Conservation (phyloP, 30 jellyfish, hydroid and myxozoan genomes). For the Chironex yamaguchii region DNA sequence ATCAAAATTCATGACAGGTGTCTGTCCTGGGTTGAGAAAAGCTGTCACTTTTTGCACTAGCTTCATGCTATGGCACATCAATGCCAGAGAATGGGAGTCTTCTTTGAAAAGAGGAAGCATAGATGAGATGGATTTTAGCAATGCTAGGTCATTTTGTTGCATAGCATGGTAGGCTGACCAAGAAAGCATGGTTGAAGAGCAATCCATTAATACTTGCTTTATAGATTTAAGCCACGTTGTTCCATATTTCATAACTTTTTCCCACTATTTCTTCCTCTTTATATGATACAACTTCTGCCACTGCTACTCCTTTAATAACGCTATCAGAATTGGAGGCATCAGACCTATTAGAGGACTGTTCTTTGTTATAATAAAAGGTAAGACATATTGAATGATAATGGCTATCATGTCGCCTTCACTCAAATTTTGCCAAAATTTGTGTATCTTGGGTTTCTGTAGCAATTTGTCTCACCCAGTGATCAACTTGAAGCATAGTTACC, state of each 20-base stretch:
- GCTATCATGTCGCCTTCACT: constrained; percentile 66
- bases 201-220: constrained; percentile 5
- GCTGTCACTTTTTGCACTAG: constrained; percentile 26
- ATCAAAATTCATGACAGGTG: constrained; percentile 46
- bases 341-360: constrained; percentile 23
- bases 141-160: constrained; percentile 47
- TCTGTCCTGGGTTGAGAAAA: constrained; percentile 26
- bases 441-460: constrained; percentile 57
- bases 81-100: constrained; percentile 46
- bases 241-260: constrained; percentile 37
- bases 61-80: constrained; percentile 51
- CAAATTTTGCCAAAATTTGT: constrained; percentile 36
- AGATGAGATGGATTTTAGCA: constrained; percentile 44
- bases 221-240: constrained; percentile 31
- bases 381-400: constrained; percentile 53
- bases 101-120: constrained; percentile 45
- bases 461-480: constrained; percentile 31
- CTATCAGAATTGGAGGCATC: constrained; percentile 43
- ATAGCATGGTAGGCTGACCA: constrained; percentile 48
- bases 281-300: constrained; percentile 3
- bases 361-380: constrained; percentile 32
- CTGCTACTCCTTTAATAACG: constrained; percentile 54
- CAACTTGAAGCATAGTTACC: constrained; percentile 36
- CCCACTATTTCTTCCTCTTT: not conserved
- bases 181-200: constrained; percentile 32